Conservation (phyloP, 2,888 invertebrate species). For the Tuta absoluta region DNA sequence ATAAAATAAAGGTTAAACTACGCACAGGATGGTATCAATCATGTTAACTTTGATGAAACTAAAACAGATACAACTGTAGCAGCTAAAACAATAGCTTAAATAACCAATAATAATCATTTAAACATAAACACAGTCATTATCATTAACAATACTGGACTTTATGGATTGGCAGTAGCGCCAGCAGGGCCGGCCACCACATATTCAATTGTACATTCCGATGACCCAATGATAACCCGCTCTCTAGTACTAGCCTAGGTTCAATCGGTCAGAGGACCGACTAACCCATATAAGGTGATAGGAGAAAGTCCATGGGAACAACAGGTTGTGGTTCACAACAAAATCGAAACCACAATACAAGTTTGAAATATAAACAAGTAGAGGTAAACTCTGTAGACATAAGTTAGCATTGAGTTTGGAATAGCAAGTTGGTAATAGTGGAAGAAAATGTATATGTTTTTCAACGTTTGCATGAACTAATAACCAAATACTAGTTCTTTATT, state of each 20-base stretch:
- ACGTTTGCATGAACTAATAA: no score
- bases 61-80: neutral
- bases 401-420: no score
- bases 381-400: neutral
- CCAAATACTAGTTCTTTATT: no score
- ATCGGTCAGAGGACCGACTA: constrained; percentile 58
- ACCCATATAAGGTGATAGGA: constrained; percentile 56
- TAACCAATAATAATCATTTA: neutral
- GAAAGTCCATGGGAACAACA: constrained; percentile 51
- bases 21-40: no score
- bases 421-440: no score
- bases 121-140: neutral
- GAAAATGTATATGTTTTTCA: no score
- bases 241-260: constrained; percentile 57
- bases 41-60: no score
- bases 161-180: constrained; percentile 16
- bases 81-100: neutral
- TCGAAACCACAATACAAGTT: neutral
- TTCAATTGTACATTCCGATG: constrained; percentile 45
- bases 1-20: no score
- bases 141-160: constrained; percentile 7
- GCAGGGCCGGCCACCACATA: constrained; percentile 17
- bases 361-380: neutral
- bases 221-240: constrained; percentile 61
- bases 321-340: constrained; percentile 9